These are phyloP conservation scores for Cnemophilus loriae DNA, from an alignment of 2,113 vertebrate species.

Conservation along the genomic window DNA sequence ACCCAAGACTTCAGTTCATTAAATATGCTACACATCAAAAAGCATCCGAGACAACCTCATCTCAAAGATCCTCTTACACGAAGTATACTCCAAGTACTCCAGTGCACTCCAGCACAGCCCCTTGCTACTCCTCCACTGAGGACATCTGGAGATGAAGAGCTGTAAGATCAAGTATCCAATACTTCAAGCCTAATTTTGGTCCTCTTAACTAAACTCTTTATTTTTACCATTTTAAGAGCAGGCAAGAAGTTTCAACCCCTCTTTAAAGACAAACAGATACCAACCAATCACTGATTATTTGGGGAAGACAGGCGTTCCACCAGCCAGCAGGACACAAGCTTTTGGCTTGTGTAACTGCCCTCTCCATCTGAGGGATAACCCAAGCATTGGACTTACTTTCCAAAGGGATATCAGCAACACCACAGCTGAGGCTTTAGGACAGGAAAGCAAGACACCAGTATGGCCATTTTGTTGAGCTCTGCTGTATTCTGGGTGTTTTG, in stretches of 20 bases:
- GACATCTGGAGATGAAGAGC: not conserved
- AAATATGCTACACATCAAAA: not conserved
- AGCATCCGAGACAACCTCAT: not conserved
- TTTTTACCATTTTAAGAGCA: not conserved
- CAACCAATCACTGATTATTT: not conserved
- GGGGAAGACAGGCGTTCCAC: not conserved
- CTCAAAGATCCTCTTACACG: not conserved
- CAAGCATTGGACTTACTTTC: not conserved
- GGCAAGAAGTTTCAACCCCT: not conserved
- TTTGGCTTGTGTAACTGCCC: not conserved
- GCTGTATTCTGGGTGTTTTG: not conserved
- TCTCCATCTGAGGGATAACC: not conserved
- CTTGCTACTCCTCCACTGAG: not conserved
- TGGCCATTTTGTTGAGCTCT: not conserved
- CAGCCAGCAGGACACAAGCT: not conserved
- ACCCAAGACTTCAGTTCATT: not conserved
- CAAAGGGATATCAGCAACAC: not conserved
- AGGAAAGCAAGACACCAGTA: not conserved
- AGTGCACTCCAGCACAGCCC: not conserved
- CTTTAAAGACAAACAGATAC: not conserved
- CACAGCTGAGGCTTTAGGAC: not conserved
- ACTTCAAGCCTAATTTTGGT: not conserved
- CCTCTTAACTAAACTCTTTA: not conserved
- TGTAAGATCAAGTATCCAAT: not conserved
- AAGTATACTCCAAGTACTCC: not conserved